phyloP scores from a whole-genome alignment of 2,888 invertebrate genomes.

The Sarcophaga variegata region DNA sequence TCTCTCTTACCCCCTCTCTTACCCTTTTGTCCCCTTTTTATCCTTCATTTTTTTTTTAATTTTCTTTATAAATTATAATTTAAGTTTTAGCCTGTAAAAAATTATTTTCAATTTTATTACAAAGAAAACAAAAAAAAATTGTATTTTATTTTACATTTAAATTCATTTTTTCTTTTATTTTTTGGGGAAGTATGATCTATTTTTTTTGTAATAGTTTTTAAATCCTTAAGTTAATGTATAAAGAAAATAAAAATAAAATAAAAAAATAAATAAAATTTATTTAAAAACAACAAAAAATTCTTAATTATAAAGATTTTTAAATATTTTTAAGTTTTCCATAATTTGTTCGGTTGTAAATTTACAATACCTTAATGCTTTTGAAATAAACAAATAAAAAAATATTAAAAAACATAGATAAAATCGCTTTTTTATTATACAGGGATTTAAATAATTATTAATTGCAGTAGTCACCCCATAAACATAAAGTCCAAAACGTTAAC shows the following conservation, averaged over 20 bases:
- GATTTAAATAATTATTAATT: no score
- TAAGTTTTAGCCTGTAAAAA: slow-evolving; percentile 22
- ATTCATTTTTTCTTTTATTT: not conserved
- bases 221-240: slow-evolving; percentile 53
- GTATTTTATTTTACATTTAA: no score
- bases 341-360: no score
- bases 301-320: not conserved
- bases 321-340: no score
- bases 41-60: slow-evolving; percentile 3
- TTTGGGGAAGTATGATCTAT: slow-evolving; percentile 55
- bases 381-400: no score
- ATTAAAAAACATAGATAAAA: no score
- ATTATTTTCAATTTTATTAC: slow-evolving; percentile 31
- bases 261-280: slow-evolving; percentile 39
- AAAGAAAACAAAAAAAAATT: slow-evolving; percentile 8
- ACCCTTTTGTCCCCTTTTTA: not conserved
- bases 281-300: not conserved
- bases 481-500: no score
- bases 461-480: no score
- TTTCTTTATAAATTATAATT: not conserved
- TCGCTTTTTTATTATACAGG: no score
- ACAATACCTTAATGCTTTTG: no score
- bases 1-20: not conserved
- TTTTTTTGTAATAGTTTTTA: slow-evolving; percentile 43
- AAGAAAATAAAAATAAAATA: slow-evolving; percentile 64